Evolutionary conservation across 2,797 vertebrate genomes (phyloP).

Genomic region (Sebastes ruberrimus): DNA sequence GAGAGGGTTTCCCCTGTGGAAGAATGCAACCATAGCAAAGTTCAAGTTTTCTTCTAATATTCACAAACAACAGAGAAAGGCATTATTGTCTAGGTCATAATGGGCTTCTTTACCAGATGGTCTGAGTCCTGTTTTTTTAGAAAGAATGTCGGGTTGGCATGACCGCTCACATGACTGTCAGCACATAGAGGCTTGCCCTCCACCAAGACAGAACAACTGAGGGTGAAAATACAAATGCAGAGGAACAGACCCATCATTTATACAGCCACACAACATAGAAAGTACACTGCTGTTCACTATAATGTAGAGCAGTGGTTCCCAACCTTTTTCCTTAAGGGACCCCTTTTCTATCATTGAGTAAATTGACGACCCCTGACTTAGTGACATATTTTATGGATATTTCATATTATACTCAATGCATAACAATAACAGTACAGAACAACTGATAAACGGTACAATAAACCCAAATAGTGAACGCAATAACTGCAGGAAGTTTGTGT

Average conservation of each 20-base stretch:
- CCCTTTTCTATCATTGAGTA: neutral
- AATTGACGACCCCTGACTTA: too few species aligned
- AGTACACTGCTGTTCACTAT: neutral
- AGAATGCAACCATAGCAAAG: neutral
- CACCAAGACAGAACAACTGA: slow-evolving; percentile 50
- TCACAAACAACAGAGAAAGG: neutral
- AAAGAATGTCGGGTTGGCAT: slow-evolving; percentile 81
- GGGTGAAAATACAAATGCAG: slow-evolving; percentile 23
- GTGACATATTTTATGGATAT: too few species aligned
- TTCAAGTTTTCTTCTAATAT: neutral
- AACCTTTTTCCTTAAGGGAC: too few species aligned
- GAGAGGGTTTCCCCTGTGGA: slow-evolving; percentile 43
- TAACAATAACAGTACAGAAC: too few species aligned
- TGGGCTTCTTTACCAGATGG: slow-evolving; percentile 56
- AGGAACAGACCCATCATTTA: neutral
- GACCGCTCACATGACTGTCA: slow-evolving; percentile 53
- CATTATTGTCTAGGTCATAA: neutral
- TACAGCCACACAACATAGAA: neutral
- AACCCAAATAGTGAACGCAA: too few species aligned
- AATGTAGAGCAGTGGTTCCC: neutral
- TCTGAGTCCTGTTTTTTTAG: slow-evolving; percentile 69
- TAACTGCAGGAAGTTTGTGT: too few species aligned
- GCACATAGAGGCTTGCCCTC: slow-evolving; percentile 41
- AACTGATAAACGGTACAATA: too few species aligned
- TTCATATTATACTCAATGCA: too few species aligned